Evolutionary conservation across 2,888 invertebrate species (phyloP).

Genomic region (Parnassius apollo): DNA sequence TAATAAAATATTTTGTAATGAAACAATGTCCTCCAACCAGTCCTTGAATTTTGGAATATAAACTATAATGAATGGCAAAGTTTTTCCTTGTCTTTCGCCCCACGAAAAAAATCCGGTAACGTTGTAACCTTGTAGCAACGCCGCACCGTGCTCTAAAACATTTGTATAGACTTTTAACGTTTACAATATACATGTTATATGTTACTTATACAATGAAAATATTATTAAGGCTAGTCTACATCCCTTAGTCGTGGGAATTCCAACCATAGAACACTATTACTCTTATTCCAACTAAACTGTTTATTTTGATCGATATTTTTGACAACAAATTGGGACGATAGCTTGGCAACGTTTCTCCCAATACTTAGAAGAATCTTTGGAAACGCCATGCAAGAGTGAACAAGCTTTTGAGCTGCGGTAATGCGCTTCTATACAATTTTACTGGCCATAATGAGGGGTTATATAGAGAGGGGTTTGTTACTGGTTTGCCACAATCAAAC

Average conservation of each 20-base stretch:
- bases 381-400: too few relatives aligned
- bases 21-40: constrained; percentile 49
- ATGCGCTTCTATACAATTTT: too few relatives aligned
- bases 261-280: not conserved
- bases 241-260: not conserved
- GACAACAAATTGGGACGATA: not conserved
- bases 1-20: constrained; percentile 17
- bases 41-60: constrained; percentile 44
- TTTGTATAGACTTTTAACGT: not conserved
- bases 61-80: constrained; percentile 48
- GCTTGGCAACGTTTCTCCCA: too few relatives aligned
- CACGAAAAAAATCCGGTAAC: constrained; percentile 56
- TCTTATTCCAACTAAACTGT: not conserved
- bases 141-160: constrained; percentile 55
- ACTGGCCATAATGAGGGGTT: too few relatives aligned
- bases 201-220: not conserved
- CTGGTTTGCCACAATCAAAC: too few relatives aligned
- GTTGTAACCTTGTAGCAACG: constrained; percentile 39
- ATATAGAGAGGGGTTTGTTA: too few relatives aligned
- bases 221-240: not conserved
- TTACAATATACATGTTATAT: not conserved
- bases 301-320: not conserved
- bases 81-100: constrained; percentile 49
- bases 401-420: too few relatives aligned
- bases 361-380: too few relatives aligned